Evolutionary conservation across 2,113 vertebrate genomes (phyloP), one percentile per base, ranked within the genome.

Genomic region (Trogon surrucura): DNA sequence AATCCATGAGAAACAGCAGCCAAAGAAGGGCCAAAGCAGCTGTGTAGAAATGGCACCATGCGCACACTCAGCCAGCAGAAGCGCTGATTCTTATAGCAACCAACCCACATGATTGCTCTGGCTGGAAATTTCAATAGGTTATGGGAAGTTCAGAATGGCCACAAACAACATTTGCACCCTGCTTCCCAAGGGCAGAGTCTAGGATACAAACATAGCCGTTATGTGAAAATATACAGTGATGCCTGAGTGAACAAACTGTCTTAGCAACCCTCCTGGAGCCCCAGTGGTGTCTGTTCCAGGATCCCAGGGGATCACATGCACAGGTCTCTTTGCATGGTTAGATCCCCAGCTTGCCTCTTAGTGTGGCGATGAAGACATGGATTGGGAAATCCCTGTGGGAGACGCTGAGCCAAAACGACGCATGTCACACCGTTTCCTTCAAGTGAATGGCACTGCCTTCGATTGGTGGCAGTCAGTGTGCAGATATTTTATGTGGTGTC

Each of bases 391-490:
- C n/a, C 67, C 41, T 30, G 0, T 11, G 19, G 48, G 62, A 85
- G 13, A 82, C 27, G 10, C 14, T 16, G 51, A 85, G 58, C 17
- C 73, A 50, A 61, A 82, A 61, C 34, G 11, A 25, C 36, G 64
- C 18, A 20, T 0, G 6, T 22, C 48, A 47, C 48, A 56, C 16
- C 0, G 0, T 50, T 81, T 75, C 29, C 53, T 72, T 50, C 36
- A 57, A n/a, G 17, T 30, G 53, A 65, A 25, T 62, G 58, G 30
- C 66, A 66, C 58, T 62, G 2, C 58, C 54, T 83, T 58, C 57
- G 38, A 51, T 13, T 0, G 0, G 12, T 53, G 36, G 47, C 44
- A 48, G 41, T 2, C 29, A 12, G 17, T n/a, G 44, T 70, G 48
- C 51, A 62, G 75, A 7, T 85, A 58, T 54, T 75, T 95, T 47